These are phyloP conservation scores for Parnassius apollo DNA, from an alignment of 2,888 invertebrate species.

Conservation along the genomic window DNA sequence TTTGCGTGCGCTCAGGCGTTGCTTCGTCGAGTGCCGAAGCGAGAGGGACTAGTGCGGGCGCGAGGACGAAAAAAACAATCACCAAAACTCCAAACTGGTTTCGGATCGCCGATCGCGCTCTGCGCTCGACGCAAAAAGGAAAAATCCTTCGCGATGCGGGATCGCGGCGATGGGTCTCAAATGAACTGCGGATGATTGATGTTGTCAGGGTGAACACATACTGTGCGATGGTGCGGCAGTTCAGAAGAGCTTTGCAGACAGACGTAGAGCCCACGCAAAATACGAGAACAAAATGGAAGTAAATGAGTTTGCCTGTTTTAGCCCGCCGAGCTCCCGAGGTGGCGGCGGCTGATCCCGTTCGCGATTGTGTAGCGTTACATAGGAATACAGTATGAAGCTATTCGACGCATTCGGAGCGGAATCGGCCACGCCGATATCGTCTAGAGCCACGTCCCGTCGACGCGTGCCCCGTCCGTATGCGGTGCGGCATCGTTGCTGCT, in stretches of 20 bases:
- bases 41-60: constrained; percentile 49
- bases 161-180: constrained; percentile 51
- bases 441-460: constrained; percentile 71
- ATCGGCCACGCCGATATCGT: constrained; percentile 49
- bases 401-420: constrained; percentile 35
- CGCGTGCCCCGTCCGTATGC: constrained; percentile 74
- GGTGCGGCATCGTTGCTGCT: constrained; percentile 75
- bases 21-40: constrained; percentile 48
- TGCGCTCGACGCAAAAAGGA: constrained; percentile 67
- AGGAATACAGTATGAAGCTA: constrained; percentile 18
- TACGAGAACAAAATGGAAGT: constrained; percentile 4
- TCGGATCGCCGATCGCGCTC: constrained; percentile 61
- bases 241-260: constrained; percentile 25
- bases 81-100: constrained; percentile 75
- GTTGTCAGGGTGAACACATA: constrained; percentile 34
- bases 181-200: constrained; percentile 54
- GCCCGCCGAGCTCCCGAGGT: constrained; percentile 57
- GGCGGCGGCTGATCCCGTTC: constrained; percentile 51
- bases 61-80: constrained; percentile 72
- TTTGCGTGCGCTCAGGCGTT: constrained; percentile 56
- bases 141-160: constrained; percentile 53
- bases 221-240: neutral
- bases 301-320: constrained; percentile 34
- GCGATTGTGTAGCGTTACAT: constrained; percentile 20
- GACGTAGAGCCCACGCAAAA: constrained; percentile 36